Evolutionary conservation across 2,888 invertebrate species (phyloP).

Genomic region (Carpatolechia fugitivella): DNA sequence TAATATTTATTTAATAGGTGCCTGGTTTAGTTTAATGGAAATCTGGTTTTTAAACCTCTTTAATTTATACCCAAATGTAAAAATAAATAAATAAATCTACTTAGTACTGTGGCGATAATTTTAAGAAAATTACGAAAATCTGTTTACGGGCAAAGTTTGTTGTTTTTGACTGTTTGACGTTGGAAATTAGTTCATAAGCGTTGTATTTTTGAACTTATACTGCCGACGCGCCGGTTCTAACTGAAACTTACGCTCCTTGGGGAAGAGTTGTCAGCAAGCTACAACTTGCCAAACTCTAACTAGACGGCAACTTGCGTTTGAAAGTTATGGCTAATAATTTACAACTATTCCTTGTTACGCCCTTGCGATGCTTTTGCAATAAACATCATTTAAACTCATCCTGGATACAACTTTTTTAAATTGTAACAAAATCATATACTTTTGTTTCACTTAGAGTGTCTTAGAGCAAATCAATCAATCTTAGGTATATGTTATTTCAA

Average conservation of each 20-base stretch:
- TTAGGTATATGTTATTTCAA: too few species aligned
- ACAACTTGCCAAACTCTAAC: constrained; percentile 41
- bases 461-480: too few species aligned
- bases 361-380: neutral
- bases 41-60: too few species aligned
- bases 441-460: too few species aligned
- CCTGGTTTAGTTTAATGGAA: too few species aligned
- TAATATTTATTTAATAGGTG: too few species aligned
- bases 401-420: too few species aligned
- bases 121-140: neutral
- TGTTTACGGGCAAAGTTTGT: constrained; percentile 24
- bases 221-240: neutral
- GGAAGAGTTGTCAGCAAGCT: constrained; percentile 37
- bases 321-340: constrained; percentile 3
- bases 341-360: constrained; percentile 8
- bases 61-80: too few species aligned
- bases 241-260: constrained; percentile 19
- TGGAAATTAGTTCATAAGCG: constrained; percentile 33
- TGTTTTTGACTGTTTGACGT: constrained; percentile 41
- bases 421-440: too few species aligned
- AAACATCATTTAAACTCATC: too few species aligned
- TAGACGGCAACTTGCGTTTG: constrained; percentile 29
- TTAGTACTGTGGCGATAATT: too few species aligned
- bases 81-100: too few species aligned
- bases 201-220: constrained; percentile 33